Percentiles rank a stretch among this genome's conserved stretches.
Conservation (phyloP, 2,113 vertebrate species). For the Larimichthys polyactis region DNA sequence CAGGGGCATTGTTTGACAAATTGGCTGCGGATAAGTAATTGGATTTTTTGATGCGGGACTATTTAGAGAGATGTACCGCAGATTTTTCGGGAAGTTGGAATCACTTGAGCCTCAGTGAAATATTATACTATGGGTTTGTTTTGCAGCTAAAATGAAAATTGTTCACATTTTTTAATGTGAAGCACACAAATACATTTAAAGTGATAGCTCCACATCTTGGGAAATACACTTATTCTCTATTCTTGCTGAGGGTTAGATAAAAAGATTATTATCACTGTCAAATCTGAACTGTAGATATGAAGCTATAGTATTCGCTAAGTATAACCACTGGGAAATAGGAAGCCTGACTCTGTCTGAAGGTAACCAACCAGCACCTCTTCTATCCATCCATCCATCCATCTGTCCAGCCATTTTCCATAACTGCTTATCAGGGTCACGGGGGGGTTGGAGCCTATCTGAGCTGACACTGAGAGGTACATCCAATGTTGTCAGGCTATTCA, state of each 20-base stretch:
- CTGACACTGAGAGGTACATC: no score
- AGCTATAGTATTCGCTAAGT: slow-evolving; percentile 1
- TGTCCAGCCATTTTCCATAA: no score
- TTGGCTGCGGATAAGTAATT: slow-evolving; percentile 51
- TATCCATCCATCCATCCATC: no score
- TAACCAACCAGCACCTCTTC: background rate
- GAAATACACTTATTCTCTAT: background rate
- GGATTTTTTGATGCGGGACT: slow-evolving; percentile 47
- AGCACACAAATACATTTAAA: background rate
- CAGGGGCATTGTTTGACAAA: slow-evolving; percentile 51
- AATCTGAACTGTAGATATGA: background rate
- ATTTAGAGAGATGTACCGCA: slow-evolving; percentile 39
- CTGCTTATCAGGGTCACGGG: no score
- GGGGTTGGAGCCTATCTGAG: no score
- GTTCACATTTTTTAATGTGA: background rate
- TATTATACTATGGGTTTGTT: slow-evolving; percentile 35
- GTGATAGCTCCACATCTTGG: background rate
- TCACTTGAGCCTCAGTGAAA: slow-evolving; percentile 2
- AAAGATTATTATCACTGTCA: background rate
- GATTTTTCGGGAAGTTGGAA: slow-evolving; percentile 25
- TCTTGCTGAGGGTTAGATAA: background rate
- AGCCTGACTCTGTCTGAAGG: background rate
- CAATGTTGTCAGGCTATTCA: no score
- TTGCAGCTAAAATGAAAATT: slow-evolving; percentile 10
- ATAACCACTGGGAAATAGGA: background rate